Evolutionary conservation across 2,888 invertebrate genomes (phyloP).

Genomic region (Sesia apiformis): DNA sequence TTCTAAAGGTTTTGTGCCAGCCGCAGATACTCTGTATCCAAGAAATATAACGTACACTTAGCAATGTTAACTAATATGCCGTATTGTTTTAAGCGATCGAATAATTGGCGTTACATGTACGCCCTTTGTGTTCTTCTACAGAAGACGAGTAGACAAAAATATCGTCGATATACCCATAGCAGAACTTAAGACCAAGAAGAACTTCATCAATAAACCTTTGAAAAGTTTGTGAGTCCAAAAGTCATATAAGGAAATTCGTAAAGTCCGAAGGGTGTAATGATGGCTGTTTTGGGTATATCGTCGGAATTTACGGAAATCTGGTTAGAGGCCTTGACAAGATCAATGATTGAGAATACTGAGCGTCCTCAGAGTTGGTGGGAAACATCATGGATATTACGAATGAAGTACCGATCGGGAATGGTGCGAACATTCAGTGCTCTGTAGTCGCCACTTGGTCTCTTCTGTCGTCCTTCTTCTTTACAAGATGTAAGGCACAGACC

Average conservation of each 20-base stretch:
- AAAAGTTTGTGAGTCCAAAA: background rate
- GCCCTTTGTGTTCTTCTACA: background rate
- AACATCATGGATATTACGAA: too few species aligned
- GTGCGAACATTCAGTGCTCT: background rate
- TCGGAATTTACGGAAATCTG: slow-evolving; percentile 29
- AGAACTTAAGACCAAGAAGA: background rate
- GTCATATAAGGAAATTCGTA: too few species aligned
- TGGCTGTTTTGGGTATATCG: background rate
- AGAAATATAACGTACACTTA: background rate
- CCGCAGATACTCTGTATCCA: background rate
- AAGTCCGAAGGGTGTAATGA: too few species aligned
- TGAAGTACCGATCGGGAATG: background rate
- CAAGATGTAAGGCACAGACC: slow-evolving; percentile 5
- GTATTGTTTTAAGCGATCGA: background rate
- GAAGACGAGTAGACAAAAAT: background rate
- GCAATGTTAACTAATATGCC: background rate
- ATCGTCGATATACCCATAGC: background rate
- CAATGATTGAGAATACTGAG: background rate
- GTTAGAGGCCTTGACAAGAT: slow-evolving; percentile 19
- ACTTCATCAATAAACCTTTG: background rate
- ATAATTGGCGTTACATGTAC: background rate
- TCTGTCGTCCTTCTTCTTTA: slow-evolving; percentile 1
- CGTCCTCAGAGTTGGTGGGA: background rate
- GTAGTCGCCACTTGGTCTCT: too few species aligned
- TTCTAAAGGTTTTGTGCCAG: background rate